Evolutionary conservation across 2,113 vertebrate genomes (phyloP).

Genomic region (Lophius piscatorius): DNA sequence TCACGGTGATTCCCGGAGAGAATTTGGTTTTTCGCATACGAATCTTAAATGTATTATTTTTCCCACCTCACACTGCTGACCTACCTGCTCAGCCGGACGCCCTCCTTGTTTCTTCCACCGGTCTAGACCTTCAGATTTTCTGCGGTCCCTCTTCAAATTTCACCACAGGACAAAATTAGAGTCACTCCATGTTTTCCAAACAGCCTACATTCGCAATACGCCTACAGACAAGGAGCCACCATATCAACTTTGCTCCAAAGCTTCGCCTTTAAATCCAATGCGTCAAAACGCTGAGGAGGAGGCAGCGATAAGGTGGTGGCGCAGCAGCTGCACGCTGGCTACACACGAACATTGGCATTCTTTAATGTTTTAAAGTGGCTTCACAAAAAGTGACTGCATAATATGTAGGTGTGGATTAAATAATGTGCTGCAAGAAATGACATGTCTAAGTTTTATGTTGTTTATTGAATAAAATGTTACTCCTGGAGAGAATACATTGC

Average conservation of each 20-base stretch:
- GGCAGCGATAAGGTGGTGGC: constrained; percentile 31
- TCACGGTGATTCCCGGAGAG: no score
- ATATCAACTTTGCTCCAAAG: constrained; percentile 7
- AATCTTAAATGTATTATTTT: no score
- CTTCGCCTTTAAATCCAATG: constrained; percentile 65
- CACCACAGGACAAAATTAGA: constrained; percentile 1
- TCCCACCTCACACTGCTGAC: constrained; percentile 26
- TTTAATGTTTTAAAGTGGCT: not conserved
- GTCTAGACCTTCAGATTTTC: not conserved
- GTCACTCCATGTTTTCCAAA: not conserved
- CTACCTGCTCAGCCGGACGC: constrained; percentile 53
- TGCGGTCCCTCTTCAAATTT: constrained; percentile 16
- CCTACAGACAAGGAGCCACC: not conserved
- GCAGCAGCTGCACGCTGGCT: constrained; percentile 37
- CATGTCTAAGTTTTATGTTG: no score
- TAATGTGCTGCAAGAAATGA: no score
- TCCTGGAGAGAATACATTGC: no score
- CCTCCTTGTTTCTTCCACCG: not conserved
- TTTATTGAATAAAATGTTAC: no score
- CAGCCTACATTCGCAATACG: not conserved
- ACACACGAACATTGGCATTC: not conserved
- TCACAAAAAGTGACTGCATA: no score
- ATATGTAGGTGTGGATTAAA: no score
- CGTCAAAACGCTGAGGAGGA: constrained; percentile 55
- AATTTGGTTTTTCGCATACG: no score